phyloP scores from a whole-genome alignment of 2,888 invertebrate genomes.

The Lomographa bimaculata region DNA sequence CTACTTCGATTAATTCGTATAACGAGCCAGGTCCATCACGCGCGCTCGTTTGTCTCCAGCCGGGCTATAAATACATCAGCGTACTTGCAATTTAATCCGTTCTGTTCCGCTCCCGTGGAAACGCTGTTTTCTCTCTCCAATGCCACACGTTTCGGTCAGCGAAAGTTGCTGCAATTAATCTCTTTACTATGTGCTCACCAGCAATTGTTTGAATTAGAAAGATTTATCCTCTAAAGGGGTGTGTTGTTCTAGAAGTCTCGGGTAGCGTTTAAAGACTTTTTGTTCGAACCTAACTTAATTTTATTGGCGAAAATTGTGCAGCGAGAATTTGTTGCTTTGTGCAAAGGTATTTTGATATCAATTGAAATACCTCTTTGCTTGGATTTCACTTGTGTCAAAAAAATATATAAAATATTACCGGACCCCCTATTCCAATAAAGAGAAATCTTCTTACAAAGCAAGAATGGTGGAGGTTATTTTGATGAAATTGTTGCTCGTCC shows the following conservation, averaged over 20 bases:
- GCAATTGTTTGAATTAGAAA: constrained; percentile 56
- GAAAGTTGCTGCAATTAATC: constrained; percentile 70
- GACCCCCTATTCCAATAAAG: too few relatives aligned
- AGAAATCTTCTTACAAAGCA: too few relatives aligned
- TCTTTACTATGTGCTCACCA: constrained; percentile 50
- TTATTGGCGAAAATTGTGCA: constrained; percentile 12
- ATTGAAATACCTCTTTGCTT: too few relatives aligned
- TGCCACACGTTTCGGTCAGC: constrained; percentile 54
- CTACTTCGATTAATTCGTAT: constrained; percentile 82
- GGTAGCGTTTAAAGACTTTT: constrained; percentile 30
- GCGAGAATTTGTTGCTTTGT: too few relatives aligned
- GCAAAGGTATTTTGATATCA: too few relatives aligned
- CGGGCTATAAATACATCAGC: constrained; percentile 82
- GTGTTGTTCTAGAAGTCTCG: constrained; percentile 33
- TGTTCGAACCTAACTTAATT: constrained; percentile 22
- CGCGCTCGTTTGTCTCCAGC: constrained; percentile 80
- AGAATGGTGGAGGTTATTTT: constrained; percentile 11
- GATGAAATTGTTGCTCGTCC: background rate
- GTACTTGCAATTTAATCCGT: constrained; percentile 82
- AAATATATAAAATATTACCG: too few relatives aligned
- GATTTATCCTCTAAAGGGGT: constrained; percentile 41
- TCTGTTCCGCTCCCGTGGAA: constrained; percentile 68
- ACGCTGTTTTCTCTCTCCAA: constrained; percentile 49
- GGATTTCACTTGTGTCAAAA: too few relatives aligned
- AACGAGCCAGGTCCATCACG: constrained; percentile 83